Conservation (phyloP, 2,888 invertebrate species). For the Thereva nobilitata region DNA sequence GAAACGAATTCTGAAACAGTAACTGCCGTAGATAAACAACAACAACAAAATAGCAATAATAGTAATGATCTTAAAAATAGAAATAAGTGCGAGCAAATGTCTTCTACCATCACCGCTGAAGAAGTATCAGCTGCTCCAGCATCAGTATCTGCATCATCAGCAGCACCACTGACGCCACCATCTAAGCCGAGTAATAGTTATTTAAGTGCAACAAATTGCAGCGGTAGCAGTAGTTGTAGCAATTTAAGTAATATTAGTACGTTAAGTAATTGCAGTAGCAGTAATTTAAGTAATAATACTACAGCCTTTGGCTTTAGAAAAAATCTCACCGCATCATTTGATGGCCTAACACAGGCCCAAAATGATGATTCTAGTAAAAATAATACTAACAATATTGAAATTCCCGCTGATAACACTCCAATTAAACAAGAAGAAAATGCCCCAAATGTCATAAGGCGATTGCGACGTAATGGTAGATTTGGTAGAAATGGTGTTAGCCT, state of each 20-base stretch:
- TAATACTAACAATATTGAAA: background rate
- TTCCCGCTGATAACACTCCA: background rate
- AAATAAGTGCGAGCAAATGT: background rate
- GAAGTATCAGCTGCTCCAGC: background rate
- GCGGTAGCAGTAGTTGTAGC: conserved; percentile 46
- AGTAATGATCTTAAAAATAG: conserved; percentile 21
- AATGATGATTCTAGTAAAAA: background rate
- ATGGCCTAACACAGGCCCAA: conserved; percentile 44
- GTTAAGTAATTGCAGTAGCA: conserved; percentile 47
- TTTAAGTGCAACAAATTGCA: conserved; percentile 40
- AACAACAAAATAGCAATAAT: conserved; percentile 23
- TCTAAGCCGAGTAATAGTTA: conserved; percentile 23
- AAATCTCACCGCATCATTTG: conserved; percentile 54
- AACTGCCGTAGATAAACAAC: conserved; percentile 18
- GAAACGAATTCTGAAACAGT: conserved; percentile 3
- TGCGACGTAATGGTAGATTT: no score
- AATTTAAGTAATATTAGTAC: conserved; percentile 46
- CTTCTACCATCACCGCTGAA: background rate
- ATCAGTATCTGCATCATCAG: conserved; percentile 1
- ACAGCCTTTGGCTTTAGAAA: conserved; percentile 50
- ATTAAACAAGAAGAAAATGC: background rate
- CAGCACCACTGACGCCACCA: conserved; percentile 22
- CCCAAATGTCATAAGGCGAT: background rate
- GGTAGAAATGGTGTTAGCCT: no score
- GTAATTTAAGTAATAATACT: conserved; percentile 38